Conservation (phyloP, 2,888 invertebrate species). For the Mythimna loreyi region DNA sequence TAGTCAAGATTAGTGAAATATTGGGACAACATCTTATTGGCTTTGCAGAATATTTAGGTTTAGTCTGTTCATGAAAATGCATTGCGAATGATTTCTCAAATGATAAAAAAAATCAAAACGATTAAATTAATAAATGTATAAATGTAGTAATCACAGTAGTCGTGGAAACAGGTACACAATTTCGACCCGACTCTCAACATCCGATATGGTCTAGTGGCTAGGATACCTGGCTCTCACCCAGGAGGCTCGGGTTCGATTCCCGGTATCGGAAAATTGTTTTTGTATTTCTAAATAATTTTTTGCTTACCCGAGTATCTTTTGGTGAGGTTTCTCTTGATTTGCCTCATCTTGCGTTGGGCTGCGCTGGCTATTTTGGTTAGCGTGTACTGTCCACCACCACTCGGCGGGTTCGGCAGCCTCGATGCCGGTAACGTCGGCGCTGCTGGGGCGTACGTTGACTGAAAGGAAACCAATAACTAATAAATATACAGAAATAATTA, state of each 20-base stretch:
- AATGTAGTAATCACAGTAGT: too few relatives aligned
- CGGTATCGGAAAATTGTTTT: constrained; percentile 90
- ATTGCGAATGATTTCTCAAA: too few relatives aligned
- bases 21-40: too few relatives aligned
- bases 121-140: too few relatives aligned
- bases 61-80: too few relatives aligned
- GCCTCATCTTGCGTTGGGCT: constrained; percentile 92
- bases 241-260: constrained; percentile 92
- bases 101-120: too few relatives aligned
- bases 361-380: constrained; percentile 92
- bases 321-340: constrained; percentile 92
- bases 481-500: not conserved
- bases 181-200: constrained; percentile 42
- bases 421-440: constrained; percentile 82
- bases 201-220: constrained; percentile 92
- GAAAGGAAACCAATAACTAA: constrained; percentile 44
- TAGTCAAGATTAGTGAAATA: not conserved
- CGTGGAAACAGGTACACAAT: not conserved
- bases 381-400: constrained; percentile 92
- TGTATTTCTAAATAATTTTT: constrained; percentile 17
- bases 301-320: constrained; percentile 87
- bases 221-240: constrained; percentile 92
- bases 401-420: constrained; percentile 91
- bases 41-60: too few relatives aligned
- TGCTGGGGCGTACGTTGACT: constrained; percentile 69